Base-by-base conservation (phyloP, 1,140 invertebrate species). In the Neodiprion virginianus region DNA sequence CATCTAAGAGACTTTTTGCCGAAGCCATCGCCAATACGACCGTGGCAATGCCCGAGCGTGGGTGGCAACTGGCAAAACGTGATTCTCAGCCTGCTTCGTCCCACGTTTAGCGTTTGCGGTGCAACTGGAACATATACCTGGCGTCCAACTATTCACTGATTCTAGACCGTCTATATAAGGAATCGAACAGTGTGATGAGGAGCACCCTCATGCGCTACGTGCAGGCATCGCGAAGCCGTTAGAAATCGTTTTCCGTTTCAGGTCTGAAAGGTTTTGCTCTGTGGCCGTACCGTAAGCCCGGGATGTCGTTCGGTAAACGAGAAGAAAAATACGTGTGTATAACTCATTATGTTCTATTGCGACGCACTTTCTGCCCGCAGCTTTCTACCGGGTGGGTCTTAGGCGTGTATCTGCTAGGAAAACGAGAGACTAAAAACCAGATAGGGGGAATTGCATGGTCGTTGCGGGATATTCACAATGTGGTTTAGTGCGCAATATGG, bases 231-330 rank as follows among this genome's bases (percentile, higher is more conserved):
- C 82, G 81, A 84, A 78, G 78, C 78, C 78, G 83, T 84, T 84
- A 84, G 82, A 83, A 85, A 84, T 84, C 79, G 79, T 78, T 82
- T 79, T 82, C 79, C 79, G 77, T 83, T 83, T 84, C 79, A 74
- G 79, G 66, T 67, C 53, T 61, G 11, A 61, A 61, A 61, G 5
- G n/a, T 14, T 61, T 61, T 61, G n/a, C 53, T 17, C 11, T 14
- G 8, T 61, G 53, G 53, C 8, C 53, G n/a, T 61, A 61, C 53
- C 53, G 53, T 61, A 61, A 61, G 11, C 4, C 5, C 8, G 53
- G 11, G n/a, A 61, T 61, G 53, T 61, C 53, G 53, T 8, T 61
- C 53, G 53, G 11, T 14, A 14, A 40, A 40, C 28, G 53, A 61
- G n/a, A 17, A 61, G 11, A 61, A 61, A 61, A 61, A 61, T 17